These are phyloP conservation scores for Petrocephalus sullivani DNA, from an alignment of 2,797 vertebrate species.

Conservation along the genomic window DNA sequence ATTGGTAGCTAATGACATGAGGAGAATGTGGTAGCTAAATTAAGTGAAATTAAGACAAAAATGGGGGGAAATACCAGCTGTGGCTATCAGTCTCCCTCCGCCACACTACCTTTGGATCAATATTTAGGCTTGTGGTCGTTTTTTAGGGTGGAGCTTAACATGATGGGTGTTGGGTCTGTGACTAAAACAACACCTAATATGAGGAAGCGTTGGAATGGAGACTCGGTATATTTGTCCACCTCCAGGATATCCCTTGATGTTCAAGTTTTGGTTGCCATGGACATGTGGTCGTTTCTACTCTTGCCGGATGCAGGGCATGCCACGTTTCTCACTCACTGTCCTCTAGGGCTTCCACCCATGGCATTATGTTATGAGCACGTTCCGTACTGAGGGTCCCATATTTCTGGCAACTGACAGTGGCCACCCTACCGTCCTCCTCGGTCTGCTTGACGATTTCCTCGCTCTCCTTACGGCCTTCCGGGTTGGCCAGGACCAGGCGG, in stretches of 20 bases:
- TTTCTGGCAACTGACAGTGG: too few species aligned
- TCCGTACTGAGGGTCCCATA: neutral
- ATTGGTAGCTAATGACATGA: neutral
- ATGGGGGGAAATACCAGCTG: neutral
- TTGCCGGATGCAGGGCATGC: neutral
- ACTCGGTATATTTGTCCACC: neutral
- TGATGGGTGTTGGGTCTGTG: neutral
- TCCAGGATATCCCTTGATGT: neutral
- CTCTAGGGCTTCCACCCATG: neutral
- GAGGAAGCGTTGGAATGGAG: neutral
- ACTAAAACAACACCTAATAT: neutral
- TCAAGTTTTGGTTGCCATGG: neutral
- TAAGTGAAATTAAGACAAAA: neutral
- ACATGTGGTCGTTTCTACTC: neutral
- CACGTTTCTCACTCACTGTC: slow-evolving; percentile 58
- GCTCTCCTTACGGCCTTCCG: slow-evolving; percentile 89
- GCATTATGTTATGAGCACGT: too few species aligned
- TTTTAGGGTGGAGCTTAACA: neutral
- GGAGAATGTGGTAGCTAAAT: neutral
- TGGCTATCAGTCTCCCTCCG: neutral
- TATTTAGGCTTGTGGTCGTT: neutral
- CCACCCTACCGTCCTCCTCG: slow-evolving; percentile 79
- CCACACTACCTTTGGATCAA: neutral
- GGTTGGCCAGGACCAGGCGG: slow-evolving; percentile 81
- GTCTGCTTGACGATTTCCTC: slow-evolving; percentile 92